A percentile compares a stretch with the other conserved stretches of the same genome.
These are phyloP conservation scores for Tretioscincus oriximinensis DNA, from an alignment of 2,113 vertebrate genomes.

Conservation along the genomic window DNA sequence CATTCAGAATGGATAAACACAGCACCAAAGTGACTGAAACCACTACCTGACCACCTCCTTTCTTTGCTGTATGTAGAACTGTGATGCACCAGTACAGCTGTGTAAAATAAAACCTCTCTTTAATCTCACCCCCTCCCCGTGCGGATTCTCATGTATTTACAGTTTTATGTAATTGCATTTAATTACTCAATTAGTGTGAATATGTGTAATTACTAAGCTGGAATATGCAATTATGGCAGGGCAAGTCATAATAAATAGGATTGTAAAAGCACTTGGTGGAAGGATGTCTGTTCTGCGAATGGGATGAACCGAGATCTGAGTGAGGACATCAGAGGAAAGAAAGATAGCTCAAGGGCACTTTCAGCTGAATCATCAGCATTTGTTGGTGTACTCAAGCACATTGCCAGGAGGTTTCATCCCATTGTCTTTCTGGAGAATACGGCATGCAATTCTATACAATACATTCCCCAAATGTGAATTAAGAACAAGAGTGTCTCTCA, in stretches of 20 bases:
- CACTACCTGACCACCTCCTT: neutral
- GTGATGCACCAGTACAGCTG: constrained; percentile 55
- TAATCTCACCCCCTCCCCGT: neutral
- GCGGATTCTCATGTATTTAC: constrained; percentile 73
- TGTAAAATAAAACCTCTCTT: constrained; percentile 53
- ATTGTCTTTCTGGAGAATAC: neutral
- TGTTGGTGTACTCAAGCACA: neutral
- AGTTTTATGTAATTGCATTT: constrained; percentile 70
- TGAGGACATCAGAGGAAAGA: constrained; percentile 34
- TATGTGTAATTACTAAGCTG: constrained; percentile 70
- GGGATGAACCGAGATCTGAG: constrained; percentile 36
- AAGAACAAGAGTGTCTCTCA: neutral
- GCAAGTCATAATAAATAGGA: constrained; percentile 64
- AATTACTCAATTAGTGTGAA: constrained; percentile 77
- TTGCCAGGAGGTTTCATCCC: neutral
- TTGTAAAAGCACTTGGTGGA: constrained; percentile 52
- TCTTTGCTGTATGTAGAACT: neutral
- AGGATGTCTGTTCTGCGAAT: constrained; percentile 54
- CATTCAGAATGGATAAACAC: too few species aligned
- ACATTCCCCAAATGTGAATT: neutral
- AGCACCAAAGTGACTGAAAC: neutral
- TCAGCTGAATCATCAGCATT: neutral
- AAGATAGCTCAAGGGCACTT: neutral
- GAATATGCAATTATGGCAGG: constrained; percentile 65
- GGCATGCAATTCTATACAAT: constrained; percentile 8